Percentiles rank a stretch among this genome's conserved stretches.
phyloP scores from a whole-genome alignment of 2,797 vertebrate genomes.

The Squalus acanthias region DNA sequence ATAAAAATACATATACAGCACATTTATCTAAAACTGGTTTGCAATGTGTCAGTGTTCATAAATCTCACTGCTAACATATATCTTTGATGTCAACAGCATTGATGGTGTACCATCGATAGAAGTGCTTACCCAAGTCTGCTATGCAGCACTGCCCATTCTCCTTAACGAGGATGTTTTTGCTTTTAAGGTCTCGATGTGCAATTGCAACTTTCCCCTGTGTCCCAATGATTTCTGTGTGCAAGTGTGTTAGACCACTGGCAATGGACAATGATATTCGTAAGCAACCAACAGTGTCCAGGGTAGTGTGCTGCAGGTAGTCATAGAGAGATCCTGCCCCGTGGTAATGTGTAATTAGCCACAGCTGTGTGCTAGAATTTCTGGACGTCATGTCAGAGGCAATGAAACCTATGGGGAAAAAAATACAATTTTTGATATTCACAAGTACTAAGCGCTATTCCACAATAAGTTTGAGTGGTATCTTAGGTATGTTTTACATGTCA shows the following conservation, averaged over 20 bases:
- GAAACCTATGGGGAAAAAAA: slow-evolving; percentile 64
- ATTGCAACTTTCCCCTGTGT: slow-evolving; percentile 96
- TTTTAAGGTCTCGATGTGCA: slow-evolving; percentile 90
- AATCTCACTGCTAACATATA: neutral
- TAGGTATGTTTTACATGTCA: neutral
- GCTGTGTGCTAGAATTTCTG: slow-evolving; percentile 91
- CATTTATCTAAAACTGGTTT: neutral
- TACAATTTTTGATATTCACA: neutral
- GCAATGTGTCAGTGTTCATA: too few species aligned
- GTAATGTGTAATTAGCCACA: slow-evolving; percentile 96
- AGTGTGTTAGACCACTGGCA: slow-evolving; percentile 84
- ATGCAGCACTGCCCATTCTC: slow-evolving; percentile 97
- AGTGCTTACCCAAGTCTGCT: slow-evolving; percentile 80
- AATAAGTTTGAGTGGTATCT: neutral
- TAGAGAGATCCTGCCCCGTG: slow-evolving; percentile 95
- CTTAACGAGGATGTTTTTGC: slow-evolving; percentile 95
- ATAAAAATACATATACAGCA: neutral
- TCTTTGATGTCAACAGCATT: neutral
- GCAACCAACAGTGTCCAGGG: slow-evolving; percentile 80
- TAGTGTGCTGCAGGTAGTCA: slow-evolving; percentile 89
- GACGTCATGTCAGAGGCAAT: slow-evolving; percentile 98
- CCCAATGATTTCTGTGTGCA: slow-evolving; percentile 96
- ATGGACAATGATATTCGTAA: slow-evolving; percentile 88
- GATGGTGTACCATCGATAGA: neutral
- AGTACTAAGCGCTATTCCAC: neutral